Evolutionary conservation across 2,797 vertebrate species (phyloP).

Genomic region (Periparus ater): DNA sequence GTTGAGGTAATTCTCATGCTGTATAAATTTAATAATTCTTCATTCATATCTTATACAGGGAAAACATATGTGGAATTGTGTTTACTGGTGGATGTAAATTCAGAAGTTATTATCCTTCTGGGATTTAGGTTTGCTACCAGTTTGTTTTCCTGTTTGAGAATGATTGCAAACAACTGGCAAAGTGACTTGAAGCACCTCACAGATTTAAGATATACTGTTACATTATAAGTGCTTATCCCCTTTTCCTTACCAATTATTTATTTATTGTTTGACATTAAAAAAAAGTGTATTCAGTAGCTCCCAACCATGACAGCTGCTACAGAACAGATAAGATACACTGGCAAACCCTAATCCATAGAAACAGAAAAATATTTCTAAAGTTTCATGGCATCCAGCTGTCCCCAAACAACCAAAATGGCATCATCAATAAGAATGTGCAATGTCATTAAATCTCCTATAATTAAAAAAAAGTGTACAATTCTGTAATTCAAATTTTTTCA

Average conservation of each 20-base stretch:
- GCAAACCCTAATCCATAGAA: not conserved
- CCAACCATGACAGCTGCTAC: not conserved
- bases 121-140: not conserved
- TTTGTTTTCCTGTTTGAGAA: not conserved
- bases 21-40: not conserved
- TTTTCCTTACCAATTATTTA: constrained; percentile 8
- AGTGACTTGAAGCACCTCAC: not conserved
- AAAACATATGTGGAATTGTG: not conserved
- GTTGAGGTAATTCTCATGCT: not conserved
- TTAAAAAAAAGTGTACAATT: not conserved
- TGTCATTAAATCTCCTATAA: not conserved
- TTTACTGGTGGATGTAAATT: not conserved
- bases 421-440: not conserved
- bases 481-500: rapidly evolving
- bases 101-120: not conserved
- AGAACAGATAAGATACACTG: not conserved
- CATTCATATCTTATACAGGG: not conserved
- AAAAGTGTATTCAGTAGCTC: not conserved
- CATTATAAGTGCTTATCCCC: not conserved
- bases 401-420: not conserved
- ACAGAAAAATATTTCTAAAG: not conserved
- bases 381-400: not conserved
- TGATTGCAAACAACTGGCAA: not conserved
- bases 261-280: not conserved
- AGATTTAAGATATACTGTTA: not conserved